These are phyloP conservation scores for Aphelenchoides fujianensis DNA, from an alignment of 1,140 invertebrate species.

Conservation along the genomic window DNA sequence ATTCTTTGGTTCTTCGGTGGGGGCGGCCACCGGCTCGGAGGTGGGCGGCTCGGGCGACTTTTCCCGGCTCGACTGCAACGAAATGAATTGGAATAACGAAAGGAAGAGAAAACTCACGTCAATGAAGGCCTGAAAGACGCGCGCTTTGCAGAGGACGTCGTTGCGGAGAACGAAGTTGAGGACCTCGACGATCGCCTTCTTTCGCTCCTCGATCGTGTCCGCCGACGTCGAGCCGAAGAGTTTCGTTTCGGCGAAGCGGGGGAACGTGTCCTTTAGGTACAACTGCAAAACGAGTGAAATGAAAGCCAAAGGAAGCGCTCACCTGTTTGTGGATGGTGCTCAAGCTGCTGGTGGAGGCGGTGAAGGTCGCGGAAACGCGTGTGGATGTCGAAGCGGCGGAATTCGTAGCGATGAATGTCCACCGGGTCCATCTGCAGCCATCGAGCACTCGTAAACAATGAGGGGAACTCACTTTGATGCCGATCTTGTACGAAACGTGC, in stretches of 20 bases:
- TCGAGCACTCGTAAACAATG: too few species aligned
- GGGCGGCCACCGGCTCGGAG: neutral
- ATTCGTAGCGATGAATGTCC: slow-evolving; percentile 22
- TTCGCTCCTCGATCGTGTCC: slow-evolving; percentile 41
- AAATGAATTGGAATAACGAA: too few species aligned
- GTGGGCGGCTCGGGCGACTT: neutral
- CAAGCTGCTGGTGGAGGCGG: slow-evolving; percentile 32
- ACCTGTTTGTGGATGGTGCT: slow-evolving; percentile 44
- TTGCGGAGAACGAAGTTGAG: slow-evolving; percentile 48
- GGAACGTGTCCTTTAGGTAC: slow-evolving; percentile 48
- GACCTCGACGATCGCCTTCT: slow-evolving; percentile 35
- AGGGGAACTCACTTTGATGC: slow-evolving; percentile 35
- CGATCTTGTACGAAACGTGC: slow-evolving; percentile 47
- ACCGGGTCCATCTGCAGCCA: slow-evolving; percentile 13
- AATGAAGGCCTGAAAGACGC: slow-evolving; percentile 37
- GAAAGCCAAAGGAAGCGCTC: slow-evolving; percentile 4
- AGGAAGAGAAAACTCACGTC: too few species aligned
- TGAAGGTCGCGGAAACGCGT: slow-evolving; percentile 42
- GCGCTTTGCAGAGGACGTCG: slow-evolving; percentile 46
- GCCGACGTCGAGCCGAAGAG: slow-evolving; percentile 42
- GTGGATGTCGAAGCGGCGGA: slow-evolving; percentile 28
- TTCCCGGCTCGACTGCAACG: neutral
- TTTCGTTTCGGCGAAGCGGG: too few species aligned
- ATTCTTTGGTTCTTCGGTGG: neutral
- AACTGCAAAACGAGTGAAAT: slow-evolving; percentile 26